phyloP scores from a whole-genome alignment of 2,888 invertebrate species.

The Neoscelio sp. region DNA sequence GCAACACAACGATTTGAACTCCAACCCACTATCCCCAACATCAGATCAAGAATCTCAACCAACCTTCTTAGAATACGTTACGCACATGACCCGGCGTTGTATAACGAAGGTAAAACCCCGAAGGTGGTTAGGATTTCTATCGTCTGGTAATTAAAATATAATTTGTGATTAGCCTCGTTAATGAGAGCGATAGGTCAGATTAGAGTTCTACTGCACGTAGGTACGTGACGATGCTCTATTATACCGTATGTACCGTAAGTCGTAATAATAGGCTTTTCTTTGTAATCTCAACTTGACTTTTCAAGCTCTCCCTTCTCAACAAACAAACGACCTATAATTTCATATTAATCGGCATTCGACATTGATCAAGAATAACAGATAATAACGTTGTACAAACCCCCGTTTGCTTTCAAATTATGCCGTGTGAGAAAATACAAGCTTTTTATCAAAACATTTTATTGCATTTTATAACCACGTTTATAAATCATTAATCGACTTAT shows the following conservation, averaged over 20 bases:
- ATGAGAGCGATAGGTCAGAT: conserved; percentile 76
- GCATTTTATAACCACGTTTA: conserved; percentile 1
- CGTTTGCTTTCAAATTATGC: conserved; percentile 24
- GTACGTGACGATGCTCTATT: conserved; percentile 74
- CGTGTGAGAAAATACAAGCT: conserved; percentile 41
- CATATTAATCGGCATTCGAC: conserved; percentile 64
- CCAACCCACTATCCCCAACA: neutral
- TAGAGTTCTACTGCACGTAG: conserved; percentile 67
- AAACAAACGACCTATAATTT: conserved; percentile 68
- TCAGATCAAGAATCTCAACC: conserved; percentile 8
- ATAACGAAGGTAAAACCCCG: conserved; percentile 17
- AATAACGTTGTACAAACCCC: conserved; percentile 28
- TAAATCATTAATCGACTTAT: conserved; percentile 1
- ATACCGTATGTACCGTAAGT: conserved; percentile 66
- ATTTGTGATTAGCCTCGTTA: conserved; percentile 77
- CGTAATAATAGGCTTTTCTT: conserved; percentile 70
- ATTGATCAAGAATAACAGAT: conserved; percentile 58
- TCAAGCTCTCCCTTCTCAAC: conserved; percentile 64
- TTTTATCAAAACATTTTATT: conserved; percentile 41
- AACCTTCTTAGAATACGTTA: conserved; percentile 26
- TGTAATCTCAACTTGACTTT: conserved; percentile 65
- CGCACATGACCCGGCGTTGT: conserved; percentile 23
- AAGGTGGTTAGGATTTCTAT: conserved; percentile 67
- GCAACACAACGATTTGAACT: neutral
- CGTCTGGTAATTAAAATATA: conserved; percentile 78